Evolutionary conservation across 2,113 vertebrate species (phyloP), one percentile per base, ranked within the genome.

Genomic region (Muscicapa adusta): DNA sequence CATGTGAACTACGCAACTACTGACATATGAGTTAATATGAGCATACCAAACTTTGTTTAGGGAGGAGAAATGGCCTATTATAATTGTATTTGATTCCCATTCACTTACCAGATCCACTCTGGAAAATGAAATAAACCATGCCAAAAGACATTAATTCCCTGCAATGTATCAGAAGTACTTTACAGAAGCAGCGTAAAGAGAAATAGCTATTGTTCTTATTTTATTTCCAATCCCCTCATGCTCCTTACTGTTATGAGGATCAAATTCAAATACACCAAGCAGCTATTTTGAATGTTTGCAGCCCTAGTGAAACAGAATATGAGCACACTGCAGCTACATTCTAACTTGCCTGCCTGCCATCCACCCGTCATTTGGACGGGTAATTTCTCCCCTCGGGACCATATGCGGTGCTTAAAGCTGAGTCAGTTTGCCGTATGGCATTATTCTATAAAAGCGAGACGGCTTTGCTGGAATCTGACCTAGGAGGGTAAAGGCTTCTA

Each of bases 201-300:
- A 95, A 96, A 95, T 87, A 94, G 94, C 91, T 94, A 85, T 95
- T 96, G 95, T 96, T 96, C 95, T 92, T 91, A 77, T 85, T 94
- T 82, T 94, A 92, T 76, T 94, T 90, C 88, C 54, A 95, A 81
- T 85, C 82, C 88, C 70, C 92, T 85, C 54, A 66, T 68, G 89
- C 43, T 96, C 61, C 90, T 91, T 92, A 93, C 75, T 65, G 87
- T 57, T 93, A 93, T 34, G 84, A 92, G 89, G 74, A 87, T 93
- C 96, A 95, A 82, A 94, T 81, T 88, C 94, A 96, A 96, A 96
- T 70, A 88, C 54, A 96, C 85, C 68, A 67, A 87, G 94, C 48
- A 96, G 88, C 89, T 87, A 93, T 96, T 94, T 26, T 97, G 85
- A 96, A 93, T 54, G 88, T 89, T 79, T 93, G 93, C 22, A 89